Evolutionary conservation across 2,888 invertebrate genomes (phyloP).

Genomic region (Drosophila incognita): DNA sequence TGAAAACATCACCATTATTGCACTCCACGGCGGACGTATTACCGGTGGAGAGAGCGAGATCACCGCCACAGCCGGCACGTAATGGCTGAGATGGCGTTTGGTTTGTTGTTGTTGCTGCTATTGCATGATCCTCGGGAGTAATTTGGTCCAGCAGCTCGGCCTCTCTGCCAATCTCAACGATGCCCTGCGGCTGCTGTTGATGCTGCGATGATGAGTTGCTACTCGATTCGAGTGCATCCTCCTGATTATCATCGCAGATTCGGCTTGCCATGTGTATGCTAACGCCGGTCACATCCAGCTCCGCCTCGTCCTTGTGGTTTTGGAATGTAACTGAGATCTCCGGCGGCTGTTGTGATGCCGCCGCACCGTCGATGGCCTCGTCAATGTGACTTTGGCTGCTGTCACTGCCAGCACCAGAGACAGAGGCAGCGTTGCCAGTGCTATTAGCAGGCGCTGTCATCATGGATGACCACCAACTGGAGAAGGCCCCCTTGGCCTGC

Average conservation of each 20-base stretch:
- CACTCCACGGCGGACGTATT: conserved; percentile 48
- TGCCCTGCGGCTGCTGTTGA: conserved; percentile 73
- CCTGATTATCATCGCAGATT: conserved; percentile 46
- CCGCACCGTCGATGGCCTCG: conserved; percentile 47
- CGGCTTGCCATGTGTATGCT: conserved; percentile 74
- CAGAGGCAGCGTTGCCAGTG: conserved; percentile 17
- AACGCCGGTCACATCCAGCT: conserved; percentile 70
- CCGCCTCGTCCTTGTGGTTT: conserved; percentile 67
- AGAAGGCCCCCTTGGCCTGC: conserved; percentile 93
- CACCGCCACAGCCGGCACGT: conserved; percentile 58
- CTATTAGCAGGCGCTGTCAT: conserved; percentile 86
- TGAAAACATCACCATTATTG: conserved; percentile 67
- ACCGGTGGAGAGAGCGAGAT: conserved; percentile 33
- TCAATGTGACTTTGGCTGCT: conserved; percentile 33
- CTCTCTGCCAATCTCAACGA: conserved; percentile 84
- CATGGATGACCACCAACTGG: conserved; percentile 93
- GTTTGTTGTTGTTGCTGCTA: conserved; percentile 2
- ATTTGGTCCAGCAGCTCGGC: conserved; percentile 82
- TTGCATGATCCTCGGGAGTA: conserved; percentile 17
- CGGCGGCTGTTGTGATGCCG: conserved; percentile 37
- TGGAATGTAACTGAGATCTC: conserved; percentile 82
- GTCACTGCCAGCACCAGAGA: conserved; percentile 25
- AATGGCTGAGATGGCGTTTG: conserved; percentile 35
- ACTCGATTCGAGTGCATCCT: conserved; percentile 54
- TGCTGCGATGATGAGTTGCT: conserved; percentile 27